Evolutionary conservation across 2,797 vertebrate species (phyloP).

Genomic region (Dendrocincla fuliginosa): DNA sequence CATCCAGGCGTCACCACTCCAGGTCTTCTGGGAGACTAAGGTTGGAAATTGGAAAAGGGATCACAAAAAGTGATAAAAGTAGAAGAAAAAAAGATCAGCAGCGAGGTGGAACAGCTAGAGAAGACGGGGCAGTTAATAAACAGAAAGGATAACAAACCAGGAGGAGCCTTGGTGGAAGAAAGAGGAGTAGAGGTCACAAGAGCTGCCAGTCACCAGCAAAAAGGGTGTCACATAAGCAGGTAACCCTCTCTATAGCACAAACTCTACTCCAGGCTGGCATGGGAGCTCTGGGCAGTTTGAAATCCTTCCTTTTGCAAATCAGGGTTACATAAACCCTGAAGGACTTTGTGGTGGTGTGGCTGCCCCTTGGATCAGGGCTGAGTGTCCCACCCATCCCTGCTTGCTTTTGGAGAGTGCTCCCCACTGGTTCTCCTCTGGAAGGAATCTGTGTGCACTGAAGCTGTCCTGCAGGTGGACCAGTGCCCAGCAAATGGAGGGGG

Average conservation of each 20-base stretch:
- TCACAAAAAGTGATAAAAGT: constrained; percentile 57
- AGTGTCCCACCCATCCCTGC: neutral
- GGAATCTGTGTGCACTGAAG: neutral
- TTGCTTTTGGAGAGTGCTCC: neutral
- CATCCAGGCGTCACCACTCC: constrained; percentile 53
- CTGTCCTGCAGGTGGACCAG: neutral
- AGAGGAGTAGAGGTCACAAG: neutral
- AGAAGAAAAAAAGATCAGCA: constrained; percentile 47
- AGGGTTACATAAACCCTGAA: neutral
- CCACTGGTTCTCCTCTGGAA: neutral
- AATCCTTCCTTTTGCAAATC: neutral
- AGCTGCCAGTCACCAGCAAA: neutral
- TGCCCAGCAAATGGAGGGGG: neutral
- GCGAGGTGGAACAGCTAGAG: constrained; percentile 41
- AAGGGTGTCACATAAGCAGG: neutral
- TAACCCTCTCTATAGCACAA: neutral
- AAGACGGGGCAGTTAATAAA: neutral
- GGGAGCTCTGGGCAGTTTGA: neutral
- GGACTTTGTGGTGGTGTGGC: neutral
- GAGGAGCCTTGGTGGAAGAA: neutral
- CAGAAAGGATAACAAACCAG: neutral
- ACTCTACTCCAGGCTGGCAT: neutral
- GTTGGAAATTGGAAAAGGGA: constrained; percentile 72
- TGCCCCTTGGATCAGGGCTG: neutral
- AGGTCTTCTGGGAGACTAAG: constrained; percentile 67